Percentiles rank a stretch among this genome's conserved stretches.
Conservation (phyloP, 2,888 invertebrate genomes). For the Andrena hattorfiana region DNA sequence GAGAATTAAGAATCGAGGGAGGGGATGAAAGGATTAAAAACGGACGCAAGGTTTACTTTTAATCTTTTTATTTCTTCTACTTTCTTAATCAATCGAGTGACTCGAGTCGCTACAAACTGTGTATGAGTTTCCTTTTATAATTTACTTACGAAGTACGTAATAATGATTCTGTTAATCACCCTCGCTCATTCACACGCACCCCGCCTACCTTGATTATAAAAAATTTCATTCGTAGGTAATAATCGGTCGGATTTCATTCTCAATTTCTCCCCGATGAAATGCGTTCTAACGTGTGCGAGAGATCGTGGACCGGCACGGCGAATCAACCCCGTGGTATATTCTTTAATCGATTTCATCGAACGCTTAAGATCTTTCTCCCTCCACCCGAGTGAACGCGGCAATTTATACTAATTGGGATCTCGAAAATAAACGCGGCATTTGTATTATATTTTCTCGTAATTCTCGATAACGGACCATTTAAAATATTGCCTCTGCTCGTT, state of each 20-base stretch:
- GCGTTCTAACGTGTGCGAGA: constrained; percentile 53
- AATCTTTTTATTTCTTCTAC: constrained; percentile 82
- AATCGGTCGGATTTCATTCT: constrained; percentile 59
- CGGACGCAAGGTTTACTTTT: constrained; percentile 50
- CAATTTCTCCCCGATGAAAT: constrained; percentile 69
- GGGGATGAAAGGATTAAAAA: not conserved
- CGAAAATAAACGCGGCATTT: constrained; percentile 62
- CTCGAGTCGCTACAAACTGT: constrained; percentile 82
- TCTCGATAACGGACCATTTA: constrained; percentile 46
- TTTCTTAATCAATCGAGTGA: constrained; percentile 81
- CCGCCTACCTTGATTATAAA: constrained; percentile 73
- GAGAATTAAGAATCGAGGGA: too few species aligned
- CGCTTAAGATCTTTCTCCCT: too few species aligned
- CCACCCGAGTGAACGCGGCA: not conserved
- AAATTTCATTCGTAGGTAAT: constrained; percentile 69
- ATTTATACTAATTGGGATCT: constrained; percentile 40
- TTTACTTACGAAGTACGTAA: constrained; percentile 76
- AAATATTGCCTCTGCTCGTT: constrained; percentile 46
- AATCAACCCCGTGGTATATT: constrained; percentile 14
- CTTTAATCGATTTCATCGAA: constrained; percentile 27
- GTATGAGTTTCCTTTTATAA: constrained; percentile 78
- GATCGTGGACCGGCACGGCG: constrained; percentile 59
- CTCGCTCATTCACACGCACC: constrained; percentile 66
- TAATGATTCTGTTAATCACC: constrained; percentile 66
- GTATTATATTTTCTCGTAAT: constrained; percentile 42